Conservation (phyloP, 2,888 invertebrate species). For the Eurytoma californica region DNA sequence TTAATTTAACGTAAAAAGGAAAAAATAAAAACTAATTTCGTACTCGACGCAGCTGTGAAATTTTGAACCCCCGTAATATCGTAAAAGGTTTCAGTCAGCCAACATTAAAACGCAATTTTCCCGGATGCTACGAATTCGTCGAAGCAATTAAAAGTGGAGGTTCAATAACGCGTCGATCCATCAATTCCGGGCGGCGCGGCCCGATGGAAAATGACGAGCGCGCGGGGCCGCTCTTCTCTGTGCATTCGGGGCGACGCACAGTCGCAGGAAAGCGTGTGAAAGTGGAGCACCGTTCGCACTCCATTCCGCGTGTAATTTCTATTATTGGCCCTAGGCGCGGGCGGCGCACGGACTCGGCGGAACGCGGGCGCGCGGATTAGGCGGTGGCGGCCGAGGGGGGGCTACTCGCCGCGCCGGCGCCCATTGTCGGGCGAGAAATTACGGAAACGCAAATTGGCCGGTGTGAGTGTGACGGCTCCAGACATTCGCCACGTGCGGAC, state of each 20-base stretch:
- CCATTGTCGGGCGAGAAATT: constrained; percentile 66
- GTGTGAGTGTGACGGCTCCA: constrained; percentile 73
- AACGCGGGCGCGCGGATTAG: constrained; percentile 38
- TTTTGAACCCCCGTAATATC: neutral
- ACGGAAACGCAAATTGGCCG: constrained; percentile 74
- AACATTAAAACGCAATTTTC: constrained; percentile 19
- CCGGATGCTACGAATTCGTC: neutral
- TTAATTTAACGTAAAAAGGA: too few relatives aligned
- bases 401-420: constrained; percentile 16
- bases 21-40: too few relatives aligned
- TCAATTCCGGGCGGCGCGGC: neutral
- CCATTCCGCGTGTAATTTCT: constrained; percentile 45
- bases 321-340: constrained; percentile 54
- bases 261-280: constrained; percentile 56
- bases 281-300: constrained; percentile 44
- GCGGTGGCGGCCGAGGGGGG: constrained; percentile 24
- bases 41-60: too few relatives aligned
- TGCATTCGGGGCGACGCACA: neutral
- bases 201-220: constrained; percentile 7
- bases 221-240: neutral
- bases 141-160: constrained; percentile 20
- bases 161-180: constrained; percentile 22
- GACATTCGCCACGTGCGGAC: constrained; percentile 71
- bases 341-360: constrained; percentile 20
- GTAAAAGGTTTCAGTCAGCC: neutral